Base-by-base conservation (phyloP, 2,797 vertebrate genomes). In the Sebastes oblongus region DNA sequence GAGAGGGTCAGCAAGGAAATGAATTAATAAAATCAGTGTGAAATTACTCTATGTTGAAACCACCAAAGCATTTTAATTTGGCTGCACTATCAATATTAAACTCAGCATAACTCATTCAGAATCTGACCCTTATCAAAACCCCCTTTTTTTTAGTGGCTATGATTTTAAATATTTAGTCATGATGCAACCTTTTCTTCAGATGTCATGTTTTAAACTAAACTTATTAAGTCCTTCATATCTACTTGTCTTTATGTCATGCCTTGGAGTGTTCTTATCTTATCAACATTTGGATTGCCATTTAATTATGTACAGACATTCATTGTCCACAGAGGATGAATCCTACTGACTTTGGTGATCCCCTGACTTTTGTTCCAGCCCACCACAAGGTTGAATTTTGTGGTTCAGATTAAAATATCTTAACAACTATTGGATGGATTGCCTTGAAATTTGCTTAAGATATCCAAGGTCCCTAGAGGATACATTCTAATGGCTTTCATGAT, bases 1-100 rank as follows among this genome's bases (percentile, higher is more conserved):
- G 20, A 83, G 27, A 68, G 64, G 61, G 58, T 88, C 75, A 86
- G 66, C 39, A 62, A 74, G 52, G 32, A 89, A 66, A 82, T 68
- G 0, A 81, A 75, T 77, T 8, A 73, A 79, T 78, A 70, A 80
- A 80, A 83, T 83, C 25, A 27, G 36, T 78, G 25, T 83, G 58
- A 82, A 86, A 87, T 86, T 24, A 71, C 73, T 73, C 22, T 66
- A 68, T 75, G 5, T 34, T 76, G 50, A 83, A 88, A 80, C 61
- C 39, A 62, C 62, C 77, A 61, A 74, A 60, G 58, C 56, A 50
- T 77, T 64, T 69, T 80, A 78, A 87, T 87, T 81, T 61, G 4
- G 56, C 32, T 27, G 54, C 52, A 22, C 42, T 56, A 78, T 78
- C 67, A 79, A 80, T 61, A 77, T 81, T 77, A 67, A 84, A 75